Percentiles rank a stretch among this genome's conserved stretches.
These are phyloP conservation scores for Naja naja DNA, from an alignment of 2,113 vertebrate species.

Conservation along the genomic window DNA sequence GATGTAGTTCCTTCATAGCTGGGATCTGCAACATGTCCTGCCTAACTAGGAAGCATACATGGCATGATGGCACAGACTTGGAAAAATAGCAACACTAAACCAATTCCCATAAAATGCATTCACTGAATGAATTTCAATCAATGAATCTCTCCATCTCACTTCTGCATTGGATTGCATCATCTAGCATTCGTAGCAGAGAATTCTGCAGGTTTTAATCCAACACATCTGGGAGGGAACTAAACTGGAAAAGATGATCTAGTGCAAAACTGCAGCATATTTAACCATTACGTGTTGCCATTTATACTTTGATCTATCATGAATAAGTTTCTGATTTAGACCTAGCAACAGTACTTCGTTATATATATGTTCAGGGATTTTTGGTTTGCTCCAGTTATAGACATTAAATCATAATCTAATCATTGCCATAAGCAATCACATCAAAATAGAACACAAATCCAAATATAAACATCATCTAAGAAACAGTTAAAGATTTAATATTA, in stretches of 20 bases:
- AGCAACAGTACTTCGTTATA: neutral
- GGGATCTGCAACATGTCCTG: too few species aligned
- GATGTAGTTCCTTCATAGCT: too few species aligned
- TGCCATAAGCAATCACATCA: neutral
- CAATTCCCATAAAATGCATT: neutral
- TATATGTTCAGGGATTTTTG: neutral
- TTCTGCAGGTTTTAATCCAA: neutral
- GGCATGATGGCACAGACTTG: neutral
- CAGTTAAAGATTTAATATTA: neutral
- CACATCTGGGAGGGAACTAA: neutral
- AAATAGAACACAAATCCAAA: neutral
- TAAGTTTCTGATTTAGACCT: neutral
- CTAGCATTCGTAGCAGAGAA: neutral
- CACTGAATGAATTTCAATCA: neutral
- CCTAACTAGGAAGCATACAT: neutral
- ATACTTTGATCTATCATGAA: neutral
- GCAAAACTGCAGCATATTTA: neutral
- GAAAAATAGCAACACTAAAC: neutral
- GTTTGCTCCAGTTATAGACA: neutral
- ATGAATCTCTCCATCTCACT: neutral
- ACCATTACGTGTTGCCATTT: neutral
- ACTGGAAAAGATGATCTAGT: neutral
- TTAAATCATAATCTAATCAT: neutral
- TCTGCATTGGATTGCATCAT: neutral
- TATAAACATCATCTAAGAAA: neutral